Conservation (phyloP, 1,140 invertebrate genomes). For the Proales similis region DNA sequence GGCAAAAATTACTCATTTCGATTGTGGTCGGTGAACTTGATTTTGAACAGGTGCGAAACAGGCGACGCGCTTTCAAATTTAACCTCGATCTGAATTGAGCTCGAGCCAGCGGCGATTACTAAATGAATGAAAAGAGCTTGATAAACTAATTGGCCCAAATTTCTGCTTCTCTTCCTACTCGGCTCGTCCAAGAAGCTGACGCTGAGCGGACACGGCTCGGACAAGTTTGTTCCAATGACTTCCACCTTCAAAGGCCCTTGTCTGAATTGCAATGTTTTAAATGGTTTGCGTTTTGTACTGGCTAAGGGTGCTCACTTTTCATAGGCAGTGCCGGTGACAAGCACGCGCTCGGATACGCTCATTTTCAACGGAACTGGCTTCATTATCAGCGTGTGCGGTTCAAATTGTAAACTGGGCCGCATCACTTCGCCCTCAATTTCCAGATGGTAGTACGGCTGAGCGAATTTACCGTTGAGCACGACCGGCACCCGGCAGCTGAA, state of each 20-base stretch:
- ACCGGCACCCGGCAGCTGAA: conserved; percentile 46
- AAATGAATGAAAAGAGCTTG: conserved; percentile 40
- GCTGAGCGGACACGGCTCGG: too few relatives aligned
- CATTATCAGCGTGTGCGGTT: conserved; percentile 46
- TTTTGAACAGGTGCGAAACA: conserved; percentile 42
- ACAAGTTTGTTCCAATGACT: too few relatives aligned
- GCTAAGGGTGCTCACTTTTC: too few relatives aligned
- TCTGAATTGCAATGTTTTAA: too few relatives aligned
- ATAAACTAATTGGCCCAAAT: conserved; percentile 42
- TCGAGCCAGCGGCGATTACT: conserved; percentile 13
- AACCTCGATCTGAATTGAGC: conserved; percentile 40
- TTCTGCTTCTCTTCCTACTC: conserved; percentile 43
- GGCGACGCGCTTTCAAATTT: conserved; percentile 46
- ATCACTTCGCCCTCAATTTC: conserved; percentile 45
- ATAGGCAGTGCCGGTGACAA: conserved; percentile 45
- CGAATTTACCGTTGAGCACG: conserved; percentile 44
- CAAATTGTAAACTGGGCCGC: conserved; percentile 48
- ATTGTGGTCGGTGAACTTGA: conserved; percentile 33
- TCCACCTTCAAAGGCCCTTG: too few relatives aligned
- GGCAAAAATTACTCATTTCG: neutral
- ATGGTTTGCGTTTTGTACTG: too few relatives aligned
- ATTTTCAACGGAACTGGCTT: conserved; percentile 49
- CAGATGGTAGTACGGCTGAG: conserved; percentile 48
- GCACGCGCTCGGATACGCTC: conserved; percentile 45
- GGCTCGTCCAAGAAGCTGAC: too few relatives aligned